Percentiles rank a stretch among this genome's conserved stretches.
Evolutionary conservation across 1,140 invertebrate genomes (phyloP).

Genomic region (Nixonia krombeini): DNA sequence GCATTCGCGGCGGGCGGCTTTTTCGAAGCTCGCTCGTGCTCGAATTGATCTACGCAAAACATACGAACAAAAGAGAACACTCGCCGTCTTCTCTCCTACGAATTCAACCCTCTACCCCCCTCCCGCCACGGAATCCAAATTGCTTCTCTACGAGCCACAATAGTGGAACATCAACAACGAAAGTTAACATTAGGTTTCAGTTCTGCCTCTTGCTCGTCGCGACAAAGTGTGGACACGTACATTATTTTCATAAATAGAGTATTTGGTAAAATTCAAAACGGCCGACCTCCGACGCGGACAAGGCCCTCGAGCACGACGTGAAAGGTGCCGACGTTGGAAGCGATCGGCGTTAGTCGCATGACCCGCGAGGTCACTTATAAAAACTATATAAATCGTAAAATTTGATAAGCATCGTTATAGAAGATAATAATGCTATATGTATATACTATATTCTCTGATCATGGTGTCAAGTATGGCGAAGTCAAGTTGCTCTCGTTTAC

Average conservation of each 20-base stretch:
- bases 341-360: conserved; percentile 34
- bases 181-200: conserved; percentile 37
- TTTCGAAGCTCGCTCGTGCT: conserved; percentile 38
- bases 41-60: conserved; percentile 40
- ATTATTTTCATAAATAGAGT: conserved; percentile 24
- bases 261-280: conserved; percentile 39
- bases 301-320: conserved; percentile 10
- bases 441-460: conserved; percentile 29
- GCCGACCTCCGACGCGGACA: conserved; percentile 20
- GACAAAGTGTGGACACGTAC: conserved; percentile 36
- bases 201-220: neutral
- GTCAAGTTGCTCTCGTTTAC: conserved; percentile 21
- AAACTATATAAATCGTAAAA: conserved; percentile 45
- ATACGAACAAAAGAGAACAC: conserved; percentile 42
- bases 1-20: conserved; percentile 19
- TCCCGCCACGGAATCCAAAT: conserved; percentile 23
- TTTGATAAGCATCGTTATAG: conserved; percentile 41
- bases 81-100: no score
- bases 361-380: conserved; percentile 42
- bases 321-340: no score
- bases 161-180: conserved; percentile 47
- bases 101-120: no score
- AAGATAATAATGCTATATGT: conserved; percentile 34
- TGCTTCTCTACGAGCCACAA: conserved; percentile 35
- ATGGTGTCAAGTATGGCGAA: conserved; percentile 40